Conservation (phyloP, 2,797 vertebrate species). For the Hyperoplus immaculatus region DNA sequence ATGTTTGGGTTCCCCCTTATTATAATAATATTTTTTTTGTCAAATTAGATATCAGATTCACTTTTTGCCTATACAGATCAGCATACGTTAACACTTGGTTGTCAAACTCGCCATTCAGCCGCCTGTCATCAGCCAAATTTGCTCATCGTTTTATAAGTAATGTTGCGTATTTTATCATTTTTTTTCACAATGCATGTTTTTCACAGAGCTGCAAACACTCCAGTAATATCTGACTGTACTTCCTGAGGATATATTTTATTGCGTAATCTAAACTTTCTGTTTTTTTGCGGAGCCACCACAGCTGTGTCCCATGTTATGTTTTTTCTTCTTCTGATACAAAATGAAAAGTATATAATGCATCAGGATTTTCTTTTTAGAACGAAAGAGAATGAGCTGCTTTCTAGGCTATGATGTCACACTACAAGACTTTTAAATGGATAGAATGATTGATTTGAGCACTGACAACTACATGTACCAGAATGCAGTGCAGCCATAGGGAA, state of each 20-base stretch:
- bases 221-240: constrained; percentile 55
- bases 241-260: constrained; percentile 20
- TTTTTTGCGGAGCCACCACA: neutral
- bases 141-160: constrained; percentile 7
- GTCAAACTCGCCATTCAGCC: constrained; percentile 26
- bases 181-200: constrained; percentile 16
- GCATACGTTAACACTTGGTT: constrained; percentile 1
- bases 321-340: neutral
- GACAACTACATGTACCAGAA: constrained; percentile 20
- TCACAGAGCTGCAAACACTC: constrained; percentile 43
- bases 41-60: constrained; percentile 7
- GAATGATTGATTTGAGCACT: neutral
- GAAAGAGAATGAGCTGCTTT: constrained; percentile 16
- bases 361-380: neutral
- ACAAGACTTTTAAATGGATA: neutral
- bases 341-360: constrained; percentile 4
- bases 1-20: constrained; percentile 6
- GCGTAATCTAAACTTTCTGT: neutral
- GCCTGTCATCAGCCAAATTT: constrained; percentile 10
- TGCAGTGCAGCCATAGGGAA: neutral
- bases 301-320: neutral
- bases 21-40: constrained; percentile 2
- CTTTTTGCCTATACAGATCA: neutral
- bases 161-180: constrained; percentile 11
- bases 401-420: neutral